Evolutionary conservation across 2,113 vertebrate species (phyloP).

Genomic region (Poicephalus gulielmi): DNA sequence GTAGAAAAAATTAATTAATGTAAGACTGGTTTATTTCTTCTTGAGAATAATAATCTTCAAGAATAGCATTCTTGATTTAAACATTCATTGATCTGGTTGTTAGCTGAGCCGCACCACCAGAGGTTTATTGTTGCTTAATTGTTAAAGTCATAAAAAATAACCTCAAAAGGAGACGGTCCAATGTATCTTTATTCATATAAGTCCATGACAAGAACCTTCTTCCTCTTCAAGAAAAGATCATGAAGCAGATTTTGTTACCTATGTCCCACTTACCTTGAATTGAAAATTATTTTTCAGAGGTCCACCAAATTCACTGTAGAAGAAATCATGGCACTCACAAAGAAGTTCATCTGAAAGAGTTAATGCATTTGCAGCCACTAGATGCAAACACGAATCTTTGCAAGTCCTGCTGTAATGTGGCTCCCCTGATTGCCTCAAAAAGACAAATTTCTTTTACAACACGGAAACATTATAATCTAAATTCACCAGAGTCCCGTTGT

Average conservation of each 20-base stretch:
- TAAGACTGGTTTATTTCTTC: not conserved
- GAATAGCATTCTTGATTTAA: not conserved
- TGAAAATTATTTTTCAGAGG: not conserved
- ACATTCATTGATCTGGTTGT: accelerated
- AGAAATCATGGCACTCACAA: not conserved
- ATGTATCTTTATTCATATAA: not conserved
- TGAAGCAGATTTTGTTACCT: not conserved
- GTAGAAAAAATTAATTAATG: not conserved
- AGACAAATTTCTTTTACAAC: slow-evolving; percentile 57
- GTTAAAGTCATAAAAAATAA: not conserved
- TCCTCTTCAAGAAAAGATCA: not conserved
- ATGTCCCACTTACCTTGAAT: not conserved
- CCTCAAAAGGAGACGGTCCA: not conserved
- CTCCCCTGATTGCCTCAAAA: slow-evolving; percentile 64
- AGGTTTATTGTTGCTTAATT: not conserved
- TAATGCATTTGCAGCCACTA: slow-evolving; percentile 10
- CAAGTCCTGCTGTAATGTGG: slow-evolving; percentile 59
- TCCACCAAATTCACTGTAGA: not conserved
- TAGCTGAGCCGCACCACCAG: not conserved
- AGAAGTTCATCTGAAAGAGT: slow-evolving; percentile 17
- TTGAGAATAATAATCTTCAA: not conserved
- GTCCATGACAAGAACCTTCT: accelerated
- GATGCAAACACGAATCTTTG: slow-evolving; percentile 22
- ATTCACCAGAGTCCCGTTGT: slow-evolving; percentile 58
- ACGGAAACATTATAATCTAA: slow-evolving; percentile 59